Evolutionary conservation across 2,113 vertebrate genomes (phyloP).

Genomic region (Perccottus glenii): DNA sequence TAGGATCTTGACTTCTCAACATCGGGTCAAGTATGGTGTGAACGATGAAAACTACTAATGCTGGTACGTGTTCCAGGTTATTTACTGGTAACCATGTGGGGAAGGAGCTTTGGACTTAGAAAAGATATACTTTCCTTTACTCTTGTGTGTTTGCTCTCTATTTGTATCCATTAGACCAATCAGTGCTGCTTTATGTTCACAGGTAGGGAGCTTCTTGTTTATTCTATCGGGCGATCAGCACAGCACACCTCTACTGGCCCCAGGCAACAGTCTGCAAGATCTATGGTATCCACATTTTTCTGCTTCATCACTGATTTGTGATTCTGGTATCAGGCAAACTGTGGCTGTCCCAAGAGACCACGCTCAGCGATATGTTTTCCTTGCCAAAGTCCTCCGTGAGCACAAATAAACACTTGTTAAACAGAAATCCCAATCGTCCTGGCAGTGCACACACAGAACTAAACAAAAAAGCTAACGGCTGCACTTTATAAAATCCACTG

Average conservation of each 20-base stretch:
- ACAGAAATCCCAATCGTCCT: constrained; percentile 42
- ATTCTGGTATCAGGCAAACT: constrained; percentile 48
- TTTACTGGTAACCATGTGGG: too few relatives aligned
- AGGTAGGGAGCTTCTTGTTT: constrained; percentile 9
- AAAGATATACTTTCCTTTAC: too few relatives aligned
- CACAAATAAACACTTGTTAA: constrained; percentile 65
- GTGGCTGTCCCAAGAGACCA: constrained; percentile 43
- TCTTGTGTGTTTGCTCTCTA: background rate
- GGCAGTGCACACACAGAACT: constrained; percentile 29
- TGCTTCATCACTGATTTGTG: constrained; percentile 49
- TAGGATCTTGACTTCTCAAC: too few relatives aligned
- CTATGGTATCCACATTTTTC: constrained; percentile 22
- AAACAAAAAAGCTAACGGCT: constrained; percentile 35
- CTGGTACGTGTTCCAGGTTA: too few relatives aligned
- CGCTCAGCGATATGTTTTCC: constrained; percentile 37
- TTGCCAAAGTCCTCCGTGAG: constrained; percentile 37
- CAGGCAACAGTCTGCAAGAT: constrained; percentile 33
- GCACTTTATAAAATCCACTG: constrained; percentile 35
- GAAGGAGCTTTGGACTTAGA: too few relatives aligned
- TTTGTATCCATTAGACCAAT: background rate
- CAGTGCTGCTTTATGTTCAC: constrained; percentile 2
- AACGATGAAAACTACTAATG: too few relatives aligned
- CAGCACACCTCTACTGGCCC: constrained; percentile 11
- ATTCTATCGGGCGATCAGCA: constrained; percentile 10
- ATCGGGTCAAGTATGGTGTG: too few relatives aligned